These are phyloP conservation scores for Thalassaphorura encarpata DNA, from an alignment of 1,140 invertebrate genomes.

Conservation along the genomic window DNA sequence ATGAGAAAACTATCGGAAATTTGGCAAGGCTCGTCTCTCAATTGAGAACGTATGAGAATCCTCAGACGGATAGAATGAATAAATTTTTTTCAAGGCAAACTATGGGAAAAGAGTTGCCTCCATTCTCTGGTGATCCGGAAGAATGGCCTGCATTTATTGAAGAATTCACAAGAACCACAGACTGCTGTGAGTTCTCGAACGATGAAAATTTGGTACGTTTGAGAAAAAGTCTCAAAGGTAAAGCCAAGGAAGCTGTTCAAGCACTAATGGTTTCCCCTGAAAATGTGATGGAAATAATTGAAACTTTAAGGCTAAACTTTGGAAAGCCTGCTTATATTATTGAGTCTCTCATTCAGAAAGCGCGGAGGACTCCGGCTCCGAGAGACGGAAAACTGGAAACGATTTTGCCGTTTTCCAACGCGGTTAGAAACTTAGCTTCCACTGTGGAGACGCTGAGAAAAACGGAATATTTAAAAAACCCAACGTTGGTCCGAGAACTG, in stretches of 20 bases:
- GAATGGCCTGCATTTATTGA: slow-evolving; percentile 2
- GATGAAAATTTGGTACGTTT: slow-evolving; percentile 1
- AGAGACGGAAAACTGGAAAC: neutral
- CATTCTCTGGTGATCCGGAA: slow-evolving; percentile 3
- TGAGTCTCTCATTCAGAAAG: neutral
- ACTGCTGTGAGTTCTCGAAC: neutral
- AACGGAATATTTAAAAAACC: slow-evolving; percentile 1
- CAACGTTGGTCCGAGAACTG: neutral
- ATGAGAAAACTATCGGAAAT: no score
- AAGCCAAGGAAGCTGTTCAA: slow-evolving; percentile 4
- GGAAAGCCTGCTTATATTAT: neutral
- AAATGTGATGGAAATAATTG: neutral
- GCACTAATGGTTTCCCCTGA: neutral
- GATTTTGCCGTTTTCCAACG: neutral
- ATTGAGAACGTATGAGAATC: no score
- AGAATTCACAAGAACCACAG: neutral
- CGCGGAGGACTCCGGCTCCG: neutral
- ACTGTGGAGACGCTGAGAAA: neutral
- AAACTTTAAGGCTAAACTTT: slow-evolving; percentile 1
- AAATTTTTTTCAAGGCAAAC: no score
- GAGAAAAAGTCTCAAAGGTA: neutral
- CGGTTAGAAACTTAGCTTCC: neutral
- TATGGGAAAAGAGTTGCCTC: neutral
- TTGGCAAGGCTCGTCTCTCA: no score
- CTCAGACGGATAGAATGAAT: no score